Evolutionary conservation across 2,888 invertebrate species (phyloP), one percentile per base, ranked within the genome.

Genomic region (Notodonta dromedarius): DNA sequence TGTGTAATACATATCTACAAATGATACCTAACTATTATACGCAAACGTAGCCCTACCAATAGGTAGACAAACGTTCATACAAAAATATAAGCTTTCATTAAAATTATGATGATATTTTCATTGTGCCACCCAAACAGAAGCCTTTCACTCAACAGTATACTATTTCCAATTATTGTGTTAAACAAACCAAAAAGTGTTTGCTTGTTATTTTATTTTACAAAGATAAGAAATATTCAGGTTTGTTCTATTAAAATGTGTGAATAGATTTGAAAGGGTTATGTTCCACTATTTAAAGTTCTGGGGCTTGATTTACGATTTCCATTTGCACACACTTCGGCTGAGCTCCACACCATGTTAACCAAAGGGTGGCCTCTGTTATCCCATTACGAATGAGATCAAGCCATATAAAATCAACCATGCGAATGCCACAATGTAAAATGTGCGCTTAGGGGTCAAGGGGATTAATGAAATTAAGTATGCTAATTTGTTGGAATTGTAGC

Each of bases 111-210:
- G 24, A 32, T 52, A 32, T 52, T 52, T 52, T 32, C 52, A 24
- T 13, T 32, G 52, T 11, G n/a, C 16, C 32, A 52, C 5, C 32
- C 24, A 52, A 52, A 52, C 32, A 52, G 32, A 35, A 32, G 24
- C 52, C 35, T 32, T 52, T 52, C 52, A 52, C 32, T 32, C 52
- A 52, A 24, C 52, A 12, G 52, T 52, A 52, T 52, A 52, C 32
- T 32, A 52, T 52, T 52, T 52, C 52, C 52, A 52, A 52, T 52
- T 52, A 52, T 32, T 2, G 4, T 1, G n/a, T 52, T 52, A 52
- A 12, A 13, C 13, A 11, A 9, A 52, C 32, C 50, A 14, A 50
- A 12, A 50, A 14, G 16, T 16, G 50, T 46, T 46, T 46, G n/a
- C 46, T 4, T n/a, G 1, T n/a, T 46, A n/a, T 46, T 46, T n/a